Evolutionary conservation across 2,113 vertebrate genomes (phyloP).

Genomic region (Brachionichthys hirsutus): DNA sequence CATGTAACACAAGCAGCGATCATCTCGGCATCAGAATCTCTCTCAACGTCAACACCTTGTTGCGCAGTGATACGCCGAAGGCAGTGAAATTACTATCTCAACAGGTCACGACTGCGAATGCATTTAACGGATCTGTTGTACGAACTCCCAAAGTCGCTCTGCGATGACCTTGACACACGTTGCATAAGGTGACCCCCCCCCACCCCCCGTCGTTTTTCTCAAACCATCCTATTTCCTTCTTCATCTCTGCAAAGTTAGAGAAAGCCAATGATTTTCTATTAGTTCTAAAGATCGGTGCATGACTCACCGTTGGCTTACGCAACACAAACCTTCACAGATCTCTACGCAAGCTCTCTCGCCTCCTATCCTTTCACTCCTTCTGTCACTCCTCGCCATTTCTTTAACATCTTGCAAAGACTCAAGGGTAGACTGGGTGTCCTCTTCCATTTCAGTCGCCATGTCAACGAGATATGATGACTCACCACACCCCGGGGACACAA

Average conservation of each 20-base stretch:
- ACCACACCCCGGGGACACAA: constrained; percentile 62
- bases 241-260: constrained; percentile 64
- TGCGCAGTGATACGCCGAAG: no score
- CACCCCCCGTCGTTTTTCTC: constrained; percentile 47
- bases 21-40: constrained; percentile 3
- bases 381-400: constrained; percentile 66
- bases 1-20: neutral
- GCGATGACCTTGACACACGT: constrained; percentile 36
- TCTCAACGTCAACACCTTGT: constrained; percentile 17
- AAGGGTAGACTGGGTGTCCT: constrained; percentile 72
- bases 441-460: constrained; percentile 74
- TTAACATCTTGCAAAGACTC: constrained; percentile 66
- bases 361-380: constrained; percentile 55
- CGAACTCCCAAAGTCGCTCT: constrained; percentile 17
- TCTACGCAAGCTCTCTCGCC: constrained; percentile 47
- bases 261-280: constrained; percentile 74
- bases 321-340: constrained; percentile 70
- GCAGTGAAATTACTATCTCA: constrained; percentile 1
- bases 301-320: constrained; percentile 75
- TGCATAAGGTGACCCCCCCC: constrained; percentile 43
- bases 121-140: constrained; percentile 21
- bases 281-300: constrained; percentile 73
- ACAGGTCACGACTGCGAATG: neutral
- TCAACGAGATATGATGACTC: constrained; percentile 73
- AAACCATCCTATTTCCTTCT: constrained; percentile 63